These are phyloP conservation scores for Labia minor DNA, from an alignment of 2,888 invertebrate genomes.

Conservation along the genomic window DNA sequence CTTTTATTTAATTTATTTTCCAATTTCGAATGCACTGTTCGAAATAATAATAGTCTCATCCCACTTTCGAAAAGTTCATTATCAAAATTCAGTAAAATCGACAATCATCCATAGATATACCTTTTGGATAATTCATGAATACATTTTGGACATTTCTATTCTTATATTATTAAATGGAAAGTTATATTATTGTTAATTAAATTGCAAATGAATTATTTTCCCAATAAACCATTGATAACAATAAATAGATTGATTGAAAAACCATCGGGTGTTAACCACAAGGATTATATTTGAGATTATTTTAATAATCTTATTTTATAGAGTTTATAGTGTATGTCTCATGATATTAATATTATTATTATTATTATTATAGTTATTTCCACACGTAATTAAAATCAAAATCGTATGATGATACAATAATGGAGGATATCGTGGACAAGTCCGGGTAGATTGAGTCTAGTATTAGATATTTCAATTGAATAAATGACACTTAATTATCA, in stretches of 20 bases:
- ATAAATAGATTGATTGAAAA: slow-evolving; percentile 2
- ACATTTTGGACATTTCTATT: no score
- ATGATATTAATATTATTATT: background rate
- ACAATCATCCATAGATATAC: no score
- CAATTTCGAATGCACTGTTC: no score
- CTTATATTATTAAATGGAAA: no score
- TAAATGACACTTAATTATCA: slow-evolving; percentile 1
- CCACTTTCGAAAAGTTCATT: no score
- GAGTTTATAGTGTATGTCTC: no score
- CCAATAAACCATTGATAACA: background rate
- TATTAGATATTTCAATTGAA: background rate
- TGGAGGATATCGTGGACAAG: background rate
- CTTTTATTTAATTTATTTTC: no score
- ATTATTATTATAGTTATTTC: no score
- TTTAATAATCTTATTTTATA: background rate
- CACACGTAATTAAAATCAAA: background rate
- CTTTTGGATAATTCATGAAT: no score
- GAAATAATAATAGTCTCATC: no score
- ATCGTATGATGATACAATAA: background rate
- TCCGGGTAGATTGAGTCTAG: background rate
- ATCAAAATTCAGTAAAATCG: no score
- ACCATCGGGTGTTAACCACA: background rate
- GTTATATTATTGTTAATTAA: background rate
- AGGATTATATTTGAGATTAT: background rate
- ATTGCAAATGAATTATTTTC: background rate